Evolutionary conservation across 2,113 vertebrate genomes (phyloP).

Genomic region (Xenopus laevis): DNA sequence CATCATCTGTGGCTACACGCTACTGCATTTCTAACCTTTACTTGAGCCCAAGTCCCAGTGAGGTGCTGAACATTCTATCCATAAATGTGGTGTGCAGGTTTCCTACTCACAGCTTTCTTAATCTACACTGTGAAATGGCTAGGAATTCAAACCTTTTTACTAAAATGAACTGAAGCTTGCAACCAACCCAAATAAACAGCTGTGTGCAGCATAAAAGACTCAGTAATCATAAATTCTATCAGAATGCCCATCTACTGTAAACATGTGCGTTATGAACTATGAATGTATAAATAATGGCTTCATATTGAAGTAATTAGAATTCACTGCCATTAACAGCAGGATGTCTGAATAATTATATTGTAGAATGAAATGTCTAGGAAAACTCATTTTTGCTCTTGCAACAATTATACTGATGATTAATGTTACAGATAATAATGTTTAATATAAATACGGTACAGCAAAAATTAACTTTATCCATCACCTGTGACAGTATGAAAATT

Average conservation of each 20-base stretch:
- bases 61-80: too few relatives aligned
- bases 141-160: too few relatives aligned
- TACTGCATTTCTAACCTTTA: too few relatives aligned
- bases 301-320: slow-evolving; percentile 72
- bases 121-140: too few relatives aligned
- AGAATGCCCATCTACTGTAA: slow-evolving; percentile 55
- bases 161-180: too few relatives aligned
- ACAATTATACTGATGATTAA: slow-evolving; percentile 69
- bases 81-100: too few relatives aligned
- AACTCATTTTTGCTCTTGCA: slow-evolving; percentile 59
- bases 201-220: too few relatives aligned
- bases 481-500: slow-evolving; percentile 56
- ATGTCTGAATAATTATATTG: slow-evolving; percentile 69
- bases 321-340: slow-evolving; percentile 63
- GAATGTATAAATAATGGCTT: slow-evolving; percentile 67
- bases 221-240: slow-evolving; percentile 14
- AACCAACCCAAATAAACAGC: too few relatives aligned
- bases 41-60: too few relatives aligned
- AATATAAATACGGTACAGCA: slow-evolving; percentile 65
- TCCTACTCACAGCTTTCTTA: too few relatives aligned
- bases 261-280: slow-evolving; percentile 51
- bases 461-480: slow-evolving; percentile 71
- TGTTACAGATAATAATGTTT: slow-evolving; percentile 61
- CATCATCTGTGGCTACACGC: too few relatives aligned
- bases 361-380: slow-evolving; percentile 66